Evolutionary conservation across 2,888 invertebrate genomes (phyloP), one percentile per base, ranked within the genome.

Genomic region (Lampropteryx suffumata): DNA sequence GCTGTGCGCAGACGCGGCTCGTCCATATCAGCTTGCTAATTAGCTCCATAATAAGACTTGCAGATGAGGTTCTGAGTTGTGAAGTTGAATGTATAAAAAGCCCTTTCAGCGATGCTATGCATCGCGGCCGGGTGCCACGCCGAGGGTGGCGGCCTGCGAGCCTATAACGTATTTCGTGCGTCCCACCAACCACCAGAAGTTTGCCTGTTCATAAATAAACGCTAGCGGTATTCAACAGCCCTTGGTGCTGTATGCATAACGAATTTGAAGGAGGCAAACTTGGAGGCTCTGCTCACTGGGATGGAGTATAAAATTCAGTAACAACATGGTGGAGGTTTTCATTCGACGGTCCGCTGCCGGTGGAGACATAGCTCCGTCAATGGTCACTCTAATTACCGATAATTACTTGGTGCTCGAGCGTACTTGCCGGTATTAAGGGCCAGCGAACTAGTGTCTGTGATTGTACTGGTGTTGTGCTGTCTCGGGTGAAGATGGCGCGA

Each of bases 1-100:
- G 24, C 79, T 78, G 76, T 81, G 89, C 89, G 88, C 88, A 87
- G 87, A 76, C 90, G 90, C 90, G 90, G 79, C 93, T 94, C 94
- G 92, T 92, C 94, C 94, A 94, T 94, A 95, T 94, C 94, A 94
- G 95, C 95, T 95, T 95, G 95, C 94, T 95, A 95, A 95, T 95
- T 95, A 95, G 95, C 93, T 94, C 93, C 94, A 94, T 94, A 94
- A 94, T 95, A 94, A 93, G 95, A 95, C 94, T 95, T 95, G 94
- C 95, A 95, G 95, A 95, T 95, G 95, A 95, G 94, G 90, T 88
- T 89, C 90, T 74, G 91, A 92, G 91, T 92, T 91, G 89, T 86
- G 83, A 92, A 92, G 92, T 92, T 91, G 93, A 92, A 93, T 93
- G 93, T 84, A 84, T 90, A 90, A 93, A 93, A 92, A 92, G 92